Evolutionary conservation across 2,888 invertebrate genomes (phyloP).

Genomic region (Dermolepida albohirtum): DNA sequence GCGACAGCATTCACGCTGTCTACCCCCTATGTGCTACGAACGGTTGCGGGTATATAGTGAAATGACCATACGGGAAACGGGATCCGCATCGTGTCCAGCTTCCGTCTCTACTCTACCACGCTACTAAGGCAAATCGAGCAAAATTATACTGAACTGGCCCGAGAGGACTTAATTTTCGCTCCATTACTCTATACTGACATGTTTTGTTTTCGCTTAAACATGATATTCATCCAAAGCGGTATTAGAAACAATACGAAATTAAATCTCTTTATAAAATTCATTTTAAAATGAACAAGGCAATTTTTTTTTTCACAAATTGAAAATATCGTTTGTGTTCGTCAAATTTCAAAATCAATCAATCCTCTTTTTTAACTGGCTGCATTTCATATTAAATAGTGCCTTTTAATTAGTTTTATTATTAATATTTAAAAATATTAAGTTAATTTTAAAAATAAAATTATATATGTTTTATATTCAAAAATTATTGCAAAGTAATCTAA

Average conservation of each 20-base stretch:
- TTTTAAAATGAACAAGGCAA: too few relatives aligned
- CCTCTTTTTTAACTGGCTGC: too few relatives aligned
- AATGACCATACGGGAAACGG: conserved; percentile 29
- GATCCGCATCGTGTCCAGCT: conserved; percentile 17
- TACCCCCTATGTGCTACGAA: too few relatives aligned
- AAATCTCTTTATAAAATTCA: conserved; percentile 18
- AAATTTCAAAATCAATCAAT: too few relatives aligned
- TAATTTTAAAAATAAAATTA: too few relatives aligned
- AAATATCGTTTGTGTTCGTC: too few relatives aligned
- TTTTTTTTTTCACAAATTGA: too few relatives aligned
- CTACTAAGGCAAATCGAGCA: conserved; percentile 12
- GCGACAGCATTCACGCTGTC: background rate
- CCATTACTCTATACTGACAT: conserved; percentile 33
- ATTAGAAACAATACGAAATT: conserved; percentile 23
- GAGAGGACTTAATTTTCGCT: conserved; percentile 35
- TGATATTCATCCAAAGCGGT: conserved; percentile 29
- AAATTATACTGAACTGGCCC: conserved; percentile 30
- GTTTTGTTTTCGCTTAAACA: conserved; percentile 37
- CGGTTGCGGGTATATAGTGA: background rate
- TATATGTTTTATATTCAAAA: too few relatives aligned
- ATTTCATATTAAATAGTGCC: too few relatives aligned
- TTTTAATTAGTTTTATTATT: too few relatives aligned
- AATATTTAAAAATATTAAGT: too few relatives aligned
- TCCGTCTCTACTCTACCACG: background rate
- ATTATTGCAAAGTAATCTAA: too few relatives aligned